These are phyloP conservation scores for Motacilla alba DNA, from an alignment of 2,113 vertebrate genomes.

Conservation along the genomic window DNA sequence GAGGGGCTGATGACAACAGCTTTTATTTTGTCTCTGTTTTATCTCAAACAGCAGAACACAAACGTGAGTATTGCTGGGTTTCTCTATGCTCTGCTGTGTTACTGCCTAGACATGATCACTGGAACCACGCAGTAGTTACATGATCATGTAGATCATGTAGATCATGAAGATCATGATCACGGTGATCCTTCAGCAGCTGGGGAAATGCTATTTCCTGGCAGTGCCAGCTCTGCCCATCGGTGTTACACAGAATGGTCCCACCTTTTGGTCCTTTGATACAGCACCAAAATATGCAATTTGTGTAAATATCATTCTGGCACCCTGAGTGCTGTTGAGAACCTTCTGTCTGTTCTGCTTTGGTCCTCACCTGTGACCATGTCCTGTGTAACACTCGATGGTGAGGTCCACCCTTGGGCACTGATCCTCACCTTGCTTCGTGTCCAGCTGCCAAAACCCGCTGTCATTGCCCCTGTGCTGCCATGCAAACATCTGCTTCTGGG, in stretches of 20 bases:
- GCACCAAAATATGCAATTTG: not conserved
- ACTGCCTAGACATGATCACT: not conserved
- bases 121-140: not conserved
- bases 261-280: not conserved
- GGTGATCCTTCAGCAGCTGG: not conserved
- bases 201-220: not conserved
- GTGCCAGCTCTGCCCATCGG: not conserved
- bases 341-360: not conserved
- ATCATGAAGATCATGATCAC: not conserved
- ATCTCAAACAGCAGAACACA: constrained; percentile 38
- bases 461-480: not conserved
- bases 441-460: not conserved
- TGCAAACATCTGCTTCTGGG: not conserved
- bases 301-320: not conserved
- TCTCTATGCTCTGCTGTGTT: not conserved
- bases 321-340: not conserved
- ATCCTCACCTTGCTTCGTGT: not conserved
- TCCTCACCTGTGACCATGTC: not conserved
- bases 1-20: not conserved
- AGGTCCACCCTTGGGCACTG: not conserved
- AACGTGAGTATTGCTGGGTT: constrained; percentile 29
- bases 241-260: not conserved
- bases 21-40: constrained; percentile 36
- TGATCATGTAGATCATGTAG: not conserved
- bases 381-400: not conserved